Evolutionary conservation across 2,113 vertebrate species (phyloP), one percentile per base, ranked within the genome.

Genomic region (Chrysochloris asiatica): DNA sequence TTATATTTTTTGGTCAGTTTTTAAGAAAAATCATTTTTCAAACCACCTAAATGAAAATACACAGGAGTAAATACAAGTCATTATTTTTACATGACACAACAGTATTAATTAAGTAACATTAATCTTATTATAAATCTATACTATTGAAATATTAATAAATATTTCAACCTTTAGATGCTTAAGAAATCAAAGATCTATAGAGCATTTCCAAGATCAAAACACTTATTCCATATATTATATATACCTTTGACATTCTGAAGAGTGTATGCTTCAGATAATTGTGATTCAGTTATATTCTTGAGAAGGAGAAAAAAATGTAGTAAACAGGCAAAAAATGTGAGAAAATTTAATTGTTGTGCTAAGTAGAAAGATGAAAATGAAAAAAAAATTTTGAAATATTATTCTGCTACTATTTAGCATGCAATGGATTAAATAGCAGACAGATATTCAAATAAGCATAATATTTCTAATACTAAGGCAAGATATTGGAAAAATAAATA

Each of bases 1-100:
- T 90, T 92, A 69, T 17, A 43, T 50, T 84, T 86, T 93, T 89
- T 83, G 45, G 79, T 50, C 48, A 50, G 43, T 21, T 82, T 91
- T 89, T 47, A 83, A 86, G 17, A 48, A 83, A 89, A 93, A 90
- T 82, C 38, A 86, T 43, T 50, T 94, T 93, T 90, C 47, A 94
- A 83, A 65, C 28, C 72, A 72, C 21, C 56, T 50, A 56, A 75
- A 81, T 90, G 17, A 89, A 90, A 83, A 93, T 38, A 63, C 12
- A 47, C 36, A 61, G 12, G 81, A 81, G 3, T 47, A 86, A 92
- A 76, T 38, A 65, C 43, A 89, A 91, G 47, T 24, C 59, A 78
- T 76, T 83, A 47, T 9, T 47, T 43, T 73, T 81, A 79, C 86
- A 91, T 79, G 41, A 87, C n/a, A 89, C 8, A 33, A 4, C 65